Evolutionary conservation across 2,797 vertebrate genomes (phyloP).

Genomic region (Danionella dracula): DNA sequence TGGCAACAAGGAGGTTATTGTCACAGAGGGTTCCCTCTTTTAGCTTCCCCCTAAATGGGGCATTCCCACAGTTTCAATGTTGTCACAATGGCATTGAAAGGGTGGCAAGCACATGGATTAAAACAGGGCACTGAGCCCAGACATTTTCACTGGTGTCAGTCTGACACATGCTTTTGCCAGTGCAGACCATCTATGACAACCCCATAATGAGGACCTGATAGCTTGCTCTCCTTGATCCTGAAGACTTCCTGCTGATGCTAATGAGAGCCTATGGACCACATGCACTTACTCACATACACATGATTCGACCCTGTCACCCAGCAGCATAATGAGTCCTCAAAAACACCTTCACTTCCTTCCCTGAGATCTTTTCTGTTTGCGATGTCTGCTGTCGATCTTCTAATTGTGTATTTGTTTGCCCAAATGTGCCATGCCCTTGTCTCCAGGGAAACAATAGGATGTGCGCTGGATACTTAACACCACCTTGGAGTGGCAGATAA

Average conservation of each 20-base stretch:
- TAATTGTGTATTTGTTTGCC: conserved; percentile 68
- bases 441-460: conserved; percentile 33
- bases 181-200: conserved; percentile 55
- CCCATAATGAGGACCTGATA: conserved; percentile 74
- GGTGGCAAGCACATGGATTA: conserved; percentile 43
- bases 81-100: conserved; percentile 51
- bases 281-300: conserved; percentile 21
- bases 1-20: conserved; percentile 29
- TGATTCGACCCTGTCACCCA: conserved; percentile 63
- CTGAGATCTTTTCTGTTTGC: conserved; percentile 33
- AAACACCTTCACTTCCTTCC: conserved; percentile 47
- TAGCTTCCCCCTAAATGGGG: conserved; percentile 44
- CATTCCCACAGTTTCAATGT: conserved; percentile 51
- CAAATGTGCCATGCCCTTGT: conserved; percentile 31
- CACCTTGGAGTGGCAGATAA: conserved; percentile 29
- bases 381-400: conserved; percentile 32
- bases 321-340: conserved; percentile 62
- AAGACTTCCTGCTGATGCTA: conserved; percentile 66
- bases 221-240: conserved; percentile 61
- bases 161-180: conserved; percentile 59
- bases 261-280: conserved; percentile 71
- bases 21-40: conserved; percentile 12
- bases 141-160: conserved; percentile 55
- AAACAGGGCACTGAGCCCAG: conserved; percentile 30
- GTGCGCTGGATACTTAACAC: conserved; percentile 37